Base-by-base conservation (phyloP, 2,888 invertebrate species). In the Netelia inedita region DNA sequence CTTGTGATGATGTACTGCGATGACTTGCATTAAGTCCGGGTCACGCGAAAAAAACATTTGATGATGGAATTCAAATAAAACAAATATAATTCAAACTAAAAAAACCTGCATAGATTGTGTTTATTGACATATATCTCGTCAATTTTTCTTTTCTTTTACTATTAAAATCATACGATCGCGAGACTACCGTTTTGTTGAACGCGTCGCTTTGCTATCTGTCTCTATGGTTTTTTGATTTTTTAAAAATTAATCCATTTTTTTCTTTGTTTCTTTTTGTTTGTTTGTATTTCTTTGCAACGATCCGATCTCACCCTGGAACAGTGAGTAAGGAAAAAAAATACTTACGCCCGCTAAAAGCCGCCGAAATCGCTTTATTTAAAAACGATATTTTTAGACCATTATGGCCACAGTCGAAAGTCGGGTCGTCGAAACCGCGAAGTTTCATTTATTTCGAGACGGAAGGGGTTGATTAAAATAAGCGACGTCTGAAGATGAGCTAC, bases 11-110 rank as follows among this genome's bases (percentile, higher is more conserved):
- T 93, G 93, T 93, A 93, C 85, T 90, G 92, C 93, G 92, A 91
- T 92, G 93, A 93, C 92, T 93, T 91, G 93, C 91, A 90, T 91
- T 92, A 89, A 92, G 91, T 92, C 90, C 92, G 93, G 91, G 93
- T 93, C 93, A 92, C 92, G 92, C 91, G 91, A 92, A 91, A 79
- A 75, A 83, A 92, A 90, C 92, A 92, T 92, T 93, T 93, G 92
- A 93, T 92, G 92, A 93, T 93, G 92, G 90, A 93, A 93, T 92
- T 93, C 91, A 92, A 93, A 93, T 93, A 93, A 93, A 93, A 91
- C 91, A 90, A 93, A 93, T 93, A 92, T 93, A 93, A 93, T 92
- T 93, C 90, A 93, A 92, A 93, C 90, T 92, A 90, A 92, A 93
- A 90, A 92, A 89, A 92, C 90, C 90, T 86, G 90, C 89, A 91